Evolutionary conservation across 2,888 invertebrate species (phyloP), one percentile per base, ranked within the genome.

Genomic region (Trimorus sp.): DNA sequence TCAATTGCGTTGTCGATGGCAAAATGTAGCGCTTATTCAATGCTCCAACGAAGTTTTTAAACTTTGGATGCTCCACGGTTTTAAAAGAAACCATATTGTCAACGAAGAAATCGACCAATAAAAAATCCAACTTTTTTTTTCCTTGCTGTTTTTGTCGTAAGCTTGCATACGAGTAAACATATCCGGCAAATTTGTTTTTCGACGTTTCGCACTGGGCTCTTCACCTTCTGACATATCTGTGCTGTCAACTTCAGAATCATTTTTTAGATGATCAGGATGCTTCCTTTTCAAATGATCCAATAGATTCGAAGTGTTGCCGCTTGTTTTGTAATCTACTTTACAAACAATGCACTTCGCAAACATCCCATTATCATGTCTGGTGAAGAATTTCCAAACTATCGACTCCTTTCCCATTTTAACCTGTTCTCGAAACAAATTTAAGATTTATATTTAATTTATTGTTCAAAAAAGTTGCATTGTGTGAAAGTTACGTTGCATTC

Each of bases 231-330:
- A 26, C 26, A 26, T 26, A 26, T 12, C 56, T 37, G 3, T 37
- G 37, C 37, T n/a, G 37, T 36, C 37, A 3, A 11, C 36, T 11
- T 42, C 59, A 38, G 8, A 37, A 12, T 9, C 11, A 11, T 59
- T 8, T 8, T 8, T 7, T 14, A 8, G 40, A 7, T 40, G 15
- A 42, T 5, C 7, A 26, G 26, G 26, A 14, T 59, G 59, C 7
- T 40, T 40, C 16, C 59, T n/a, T 58, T 56, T 16, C 45, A 69
- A 58, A 14, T 69, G 69, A 15, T 69, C 58, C 0, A 69, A 2
- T 54, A 69, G 37, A 54, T 69, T 69, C 7, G 69, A 12, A n/a
- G 68, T 68, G 36, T 68, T 68, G 42, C 68, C 68, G 45, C 68
- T 68, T 3, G 68, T 68, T 49, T 69, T 69, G 49, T 69, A 69